These are phyloP conservation scores for Nematostella vectensis DNA, from an alignment of 92 coral and sea anemone genomes.

Conservation along the genomic window DNA sequence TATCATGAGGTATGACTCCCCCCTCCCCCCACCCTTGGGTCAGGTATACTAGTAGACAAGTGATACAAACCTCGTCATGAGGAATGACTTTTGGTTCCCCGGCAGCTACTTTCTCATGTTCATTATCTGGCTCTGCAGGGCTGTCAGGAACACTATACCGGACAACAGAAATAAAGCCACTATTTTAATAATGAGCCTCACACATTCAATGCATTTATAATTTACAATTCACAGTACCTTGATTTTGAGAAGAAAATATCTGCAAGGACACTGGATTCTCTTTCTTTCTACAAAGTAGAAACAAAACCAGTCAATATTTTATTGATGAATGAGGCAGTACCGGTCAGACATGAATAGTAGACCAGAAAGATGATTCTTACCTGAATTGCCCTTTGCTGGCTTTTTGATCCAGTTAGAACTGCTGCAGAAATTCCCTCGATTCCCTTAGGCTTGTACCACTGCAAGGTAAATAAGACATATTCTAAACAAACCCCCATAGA, in stretches of 20 bases:
- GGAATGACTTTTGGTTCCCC: slow-evolving; percentile 87
- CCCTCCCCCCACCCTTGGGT: too few relatives aligned
- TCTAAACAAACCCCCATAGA: too few relatives aligned
- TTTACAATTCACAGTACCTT: slow-evolving; percentile 37
- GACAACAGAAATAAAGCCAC: slow-evolving; percentile 1
- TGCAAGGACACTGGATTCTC: slow-evolving; percentile 92
- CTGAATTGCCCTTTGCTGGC: slow-evolving; percentile 75
- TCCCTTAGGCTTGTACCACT: slow-evolving; percentile 84
- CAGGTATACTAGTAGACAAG: neutral
- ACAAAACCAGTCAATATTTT: too few relatives aligned
- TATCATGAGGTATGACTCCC: too few relatives aligned
- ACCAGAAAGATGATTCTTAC: too few relatives aligned
- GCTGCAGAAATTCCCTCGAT: slow-evolving; percentile 13
- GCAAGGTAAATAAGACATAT: slow-evolving; percentile 3
- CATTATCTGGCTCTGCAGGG: slow-evolving; percentile 93
- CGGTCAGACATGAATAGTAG: too few relatives aligned
- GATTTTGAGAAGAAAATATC: slow-evolving; percentile 83
- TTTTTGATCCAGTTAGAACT: slow-evolving; percentile 63
- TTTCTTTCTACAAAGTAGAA: slow-evolving; percentile 61
- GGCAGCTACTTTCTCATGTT: slow-evolving; percentile 48
- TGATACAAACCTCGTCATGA: slow-evolving; percentile 78
- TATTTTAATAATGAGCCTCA: too few relatives aligned
- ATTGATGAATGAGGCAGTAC: too few relatives aligned
- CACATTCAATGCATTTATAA: neutral
- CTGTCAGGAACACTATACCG: slow-evolving; percentile 78